Conservation (phyloP, 2,113 vertebrate species). For the Passer montanus region DNA sequence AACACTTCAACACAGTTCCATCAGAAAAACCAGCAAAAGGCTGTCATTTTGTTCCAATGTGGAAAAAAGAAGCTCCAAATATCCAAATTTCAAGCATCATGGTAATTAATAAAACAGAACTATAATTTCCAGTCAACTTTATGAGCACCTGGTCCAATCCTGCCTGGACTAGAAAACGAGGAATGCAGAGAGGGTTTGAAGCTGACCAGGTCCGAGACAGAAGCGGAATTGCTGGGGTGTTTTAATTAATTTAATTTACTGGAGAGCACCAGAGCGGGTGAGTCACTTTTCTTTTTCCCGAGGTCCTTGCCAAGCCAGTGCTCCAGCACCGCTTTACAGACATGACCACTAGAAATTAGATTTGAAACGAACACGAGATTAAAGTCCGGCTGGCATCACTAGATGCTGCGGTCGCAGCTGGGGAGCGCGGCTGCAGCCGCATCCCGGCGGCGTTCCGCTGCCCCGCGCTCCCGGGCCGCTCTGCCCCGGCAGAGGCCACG, state of each 20-base stretch:
- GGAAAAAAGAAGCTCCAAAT: neutral
- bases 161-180: neutral
- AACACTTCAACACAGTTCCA: neutral
- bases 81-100: neutral
- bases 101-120: neutral
- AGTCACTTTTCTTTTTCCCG: neutral
- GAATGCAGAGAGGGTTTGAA: neutral
- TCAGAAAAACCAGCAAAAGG: neutral
- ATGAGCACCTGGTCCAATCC: neutral
- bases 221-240: neutral
- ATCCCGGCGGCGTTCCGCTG: neutral
- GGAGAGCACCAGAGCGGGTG: neutral
- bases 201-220: neutral
- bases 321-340: neutral
- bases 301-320: neutral
- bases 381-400: neutral
- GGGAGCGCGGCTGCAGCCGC: neutral
- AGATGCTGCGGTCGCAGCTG: neutral
- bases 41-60: neutral
- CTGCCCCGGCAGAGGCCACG: neutral
- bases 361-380: neutral
- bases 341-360: constrained; percentile 5
- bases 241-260: constrained; percentile 29
- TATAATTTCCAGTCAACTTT: neutral
- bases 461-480: neutral